Conservation (phyloP, 2,797 vertebrate species). For the Sebastes baramenuke region DNA sequence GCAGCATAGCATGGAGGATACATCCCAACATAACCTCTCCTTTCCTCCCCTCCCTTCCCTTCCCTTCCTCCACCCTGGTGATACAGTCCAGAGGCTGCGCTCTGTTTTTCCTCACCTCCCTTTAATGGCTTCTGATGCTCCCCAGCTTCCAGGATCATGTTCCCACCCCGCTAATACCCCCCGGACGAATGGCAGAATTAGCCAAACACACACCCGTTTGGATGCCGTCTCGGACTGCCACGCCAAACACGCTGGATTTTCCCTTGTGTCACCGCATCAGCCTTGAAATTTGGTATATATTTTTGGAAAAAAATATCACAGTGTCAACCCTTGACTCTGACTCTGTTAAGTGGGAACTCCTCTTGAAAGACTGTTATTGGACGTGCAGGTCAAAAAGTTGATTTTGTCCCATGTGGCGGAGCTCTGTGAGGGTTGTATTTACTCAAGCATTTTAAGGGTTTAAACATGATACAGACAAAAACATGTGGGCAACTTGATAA, state of each 20-base stretch:
- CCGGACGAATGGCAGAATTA: slow-evolving; percentile 23
- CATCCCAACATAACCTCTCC: background rate
- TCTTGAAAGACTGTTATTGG: slow-evolving; percentile 27
- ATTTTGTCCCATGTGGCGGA: background rate
- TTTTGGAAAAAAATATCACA: background rate
- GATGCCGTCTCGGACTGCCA: background rate
- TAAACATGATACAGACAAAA: background rate
- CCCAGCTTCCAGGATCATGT: slow-evolving; percentile 48
- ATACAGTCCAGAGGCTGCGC: slow-evolving; percentile 59
- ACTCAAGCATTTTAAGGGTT: slow-evolving; percentile 19
- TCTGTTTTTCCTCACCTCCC: slow-evolving; percentile 67
- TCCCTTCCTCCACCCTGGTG: background rate
- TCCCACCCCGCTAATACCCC: slow-evolving; percentile 45
- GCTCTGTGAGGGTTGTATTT: slow-evolving; percentile 6
- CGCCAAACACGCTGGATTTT: background rate
- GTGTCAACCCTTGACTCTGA: slow-evolving; percentile 13
- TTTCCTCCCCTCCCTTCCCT: background rate
- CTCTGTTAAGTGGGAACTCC: slow-evolving; percentile 40
- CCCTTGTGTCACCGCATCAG: background rate
- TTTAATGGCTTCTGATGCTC: slow-evolving; percentile 66
- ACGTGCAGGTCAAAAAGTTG: slow-evolving; percentile 36
- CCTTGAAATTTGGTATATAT: background rate
- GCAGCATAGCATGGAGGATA: background rate
- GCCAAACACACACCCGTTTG: slow-evolving; percentile 43
- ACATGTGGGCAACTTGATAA: background rate